These are phyloP conservation scores for Malachius bipustulatus DNA, from an alignment of 2,888 invertebrate genomes.

Conservation along the genomic window DNA sequence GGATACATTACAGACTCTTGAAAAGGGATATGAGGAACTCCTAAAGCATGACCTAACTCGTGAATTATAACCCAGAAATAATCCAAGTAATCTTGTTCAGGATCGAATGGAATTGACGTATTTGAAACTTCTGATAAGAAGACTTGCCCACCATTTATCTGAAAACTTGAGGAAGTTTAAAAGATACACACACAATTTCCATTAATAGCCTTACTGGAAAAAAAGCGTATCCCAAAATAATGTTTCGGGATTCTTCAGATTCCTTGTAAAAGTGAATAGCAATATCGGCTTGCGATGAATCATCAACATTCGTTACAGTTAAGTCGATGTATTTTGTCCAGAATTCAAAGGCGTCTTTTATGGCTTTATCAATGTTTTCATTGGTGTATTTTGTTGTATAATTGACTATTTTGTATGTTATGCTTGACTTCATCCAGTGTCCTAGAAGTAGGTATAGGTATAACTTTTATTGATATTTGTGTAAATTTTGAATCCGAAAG, in stretches of 20 bases:
- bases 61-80: conserved; percentile 18
- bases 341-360: too few species aligned
- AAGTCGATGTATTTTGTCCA: conserved; percentile 1
- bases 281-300: not conserved
- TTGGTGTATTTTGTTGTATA: too few species aligned
- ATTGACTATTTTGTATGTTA: too few species aligned
- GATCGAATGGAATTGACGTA: not conserved
- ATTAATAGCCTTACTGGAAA: not conserved
- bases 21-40: conserved; percentile 16
- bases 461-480: too few species aligned
- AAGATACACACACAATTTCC: not conserved
- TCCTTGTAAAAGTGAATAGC: not conserved
- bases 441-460: too few species aligned
- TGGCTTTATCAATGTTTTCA: too few species aligned
- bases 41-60: conserved; percentile 23
- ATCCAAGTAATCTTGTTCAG: conserved; percentile 9
- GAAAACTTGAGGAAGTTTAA: not conserved
- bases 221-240: not conserved
- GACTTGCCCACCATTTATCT: conserved; percentile 1
- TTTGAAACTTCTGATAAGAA: not conserved
- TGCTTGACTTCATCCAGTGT: too few species aligned
- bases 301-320: not conserved
- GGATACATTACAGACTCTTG: conserved; percentile 17
- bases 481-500: too few species aligned
- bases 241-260: not conserved